Conservation (phyloP, 2,113 vertebrate genomes). For the Hippolais icterina region DNA sequence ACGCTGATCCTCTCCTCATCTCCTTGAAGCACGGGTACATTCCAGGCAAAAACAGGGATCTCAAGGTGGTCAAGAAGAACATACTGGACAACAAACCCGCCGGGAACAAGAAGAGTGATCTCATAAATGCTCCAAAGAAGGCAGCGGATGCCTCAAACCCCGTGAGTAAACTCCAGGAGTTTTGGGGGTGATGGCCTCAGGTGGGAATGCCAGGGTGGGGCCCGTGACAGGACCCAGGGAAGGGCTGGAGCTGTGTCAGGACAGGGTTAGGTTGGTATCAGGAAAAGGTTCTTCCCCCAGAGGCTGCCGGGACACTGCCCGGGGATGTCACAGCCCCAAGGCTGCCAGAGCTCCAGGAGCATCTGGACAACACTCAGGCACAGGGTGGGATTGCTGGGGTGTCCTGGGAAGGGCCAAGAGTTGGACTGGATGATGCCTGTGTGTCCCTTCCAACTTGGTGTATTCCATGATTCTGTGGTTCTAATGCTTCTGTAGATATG, state of each 20-base stretch:
- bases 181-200: neutral
- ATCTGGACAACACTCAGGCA: accelerated
- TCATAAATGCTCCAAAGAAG: constrained; percentile 80
- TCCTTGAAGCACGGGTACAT: constrained; percentile 94
- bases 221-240: neutral
- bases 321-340: too few relatives aligned
- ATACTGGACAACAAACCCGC: constrained; percentile 86
- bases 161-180: constrained; percentile 44
- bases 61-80: constrained; percentile 96
- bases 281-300: neutral
- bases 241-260: neutral
- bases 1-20: constrained; percentile 89
- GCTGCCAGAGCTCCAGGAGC: neutral
- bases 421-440: neutral
- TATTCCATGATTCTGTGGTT: neutral
- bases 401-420: neutral
- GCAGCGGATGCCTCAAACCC: constrained; percentile 64
- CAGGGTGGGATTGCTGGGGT: neutral
- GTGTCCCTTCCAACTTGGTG: neutral
- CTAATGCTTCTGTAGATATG: neutral
- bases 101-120: constrained; percentile 82
- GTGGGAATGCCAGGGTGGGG: accelerated
- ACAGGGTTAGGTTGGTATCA: neutral
- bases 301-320: neutral
- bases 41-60: constrained; percentile 89